These are phyloP conservation scores for Emydocephalus ijimae DNA, from an alignment of 2,113 vertebrate species.

Conservation along the genomic window DNA sequence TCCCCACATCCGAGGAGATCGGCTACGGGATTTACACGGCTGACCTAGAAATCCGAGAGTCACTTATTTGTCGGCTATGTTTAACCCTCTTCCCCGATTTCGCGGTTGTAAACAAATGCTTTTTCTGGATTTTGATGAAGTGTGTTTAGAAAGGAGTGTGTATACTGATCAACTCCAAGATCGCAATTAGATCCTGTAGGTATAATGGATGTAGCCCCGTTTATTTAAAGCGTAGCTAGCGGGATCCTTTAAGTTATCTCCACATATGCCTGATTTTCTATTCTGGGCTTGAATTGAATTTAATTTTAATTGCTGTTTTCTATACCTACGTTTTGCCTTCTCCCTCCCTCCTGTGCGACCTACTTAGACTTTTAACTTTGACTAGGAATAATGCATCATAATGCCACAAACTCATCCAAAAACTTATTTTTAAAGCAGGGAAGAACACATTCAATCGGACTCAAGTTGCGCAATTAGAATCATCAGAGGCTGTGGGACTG, in stretches of 20 bases:
- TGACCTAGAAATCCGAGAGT: neutral
- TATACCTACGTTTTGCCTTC: neutral
- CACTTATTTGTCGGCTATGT: neutral
- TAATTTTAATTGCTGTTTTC: neutral
- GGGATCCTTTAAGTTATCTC: neutral
- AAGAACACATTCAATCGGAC: conserved; percentile 26
- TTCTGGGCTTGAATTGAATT: neutral
- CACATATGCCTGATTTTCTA: neutral
- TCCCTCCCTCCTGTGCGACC: conserved; percentile 14
- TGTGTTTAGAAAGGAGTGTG: neutral
- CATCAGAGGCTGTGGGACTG: conserved; percentile 5
- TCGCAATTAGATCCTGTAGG: neutral
- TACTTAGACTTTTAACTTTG: conserved; percentile 49
- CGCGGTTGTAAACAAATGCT: neutral
- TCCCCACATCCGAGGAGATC: neutral
- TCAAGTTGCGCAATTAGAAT: conserved; percentile 34
- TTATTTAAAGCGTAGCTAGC: neutral
- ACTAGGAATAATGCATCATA: neutral
- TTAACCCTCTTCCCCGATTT: neutral
- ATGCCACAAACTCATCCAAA: neutral
- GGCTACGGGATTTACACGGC: neutral
- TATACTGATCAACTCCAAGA: neutral
- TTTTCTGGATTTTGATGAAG: neutral
- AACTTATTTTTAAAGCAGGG: conserved; percentile 27
- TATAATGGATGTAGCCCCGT: neutral